Evolutionary conservation across 2,888 invertebrate genomes (phyloP), one percentile per base, ranked within the genome.

Genomic region (Conomelus anceps): DNA sequence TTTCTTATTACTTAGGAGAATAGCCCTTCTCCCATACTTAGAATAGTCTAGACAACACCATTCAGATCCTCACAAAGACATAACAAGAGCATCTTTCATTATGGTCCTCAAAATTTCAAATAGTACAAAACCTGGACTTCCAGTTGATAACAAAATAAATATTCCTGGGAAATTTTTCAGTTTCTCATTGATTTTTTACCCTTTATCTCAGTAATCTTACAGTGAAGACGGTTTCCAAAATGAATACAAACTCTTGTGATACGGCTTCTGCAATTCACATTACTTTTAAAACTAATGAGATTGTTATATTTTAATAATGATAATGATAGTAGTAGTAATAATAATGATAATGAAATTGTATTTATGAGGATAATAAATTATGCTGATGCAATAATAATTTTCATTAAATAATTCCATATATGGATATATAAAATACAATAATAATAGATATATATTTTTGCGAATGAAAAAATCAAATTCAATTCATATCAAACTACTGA

Each of bases 91-190:
- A 63, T 63, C 63, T 63, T 20, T 63, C n/a, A 63, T n/a, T 63
- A 7, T 86, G 86, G 86, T 86, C 86, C 86, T 86, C 24, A 23
- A 86, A 86, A 86, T 86, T 86, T 86, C 86, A 86, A 86, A 86
- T 86, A 86, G 86, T 86, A 86, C 86, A 86, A 86, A 86, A 26
- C 24, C 86, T 86, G 86, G 63, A 63, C 63, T 63, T 63, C n/a
- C 63, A 63, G 63, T 63, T 63, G 63, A 63, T 63, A 63, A 63
- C 63, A 63, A 63, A 63, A 63, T 63, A 63, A 63, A 63, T 63
- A 63, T 63, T 63, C 63, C n/a, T 63, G 63, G 63, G n/a, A 63
- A 63, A 63, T n/a, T 63, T 63, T 63, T 63, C 63, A 63, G 63
- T 63, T 63, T 63, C 63, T 63, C 63, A 63, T 63, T 63, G 63